Evolutionary conservation across 2,888 invertebrate genomes (phyloP).

Genomic region (Dermolepida albohirtum): DNA sequence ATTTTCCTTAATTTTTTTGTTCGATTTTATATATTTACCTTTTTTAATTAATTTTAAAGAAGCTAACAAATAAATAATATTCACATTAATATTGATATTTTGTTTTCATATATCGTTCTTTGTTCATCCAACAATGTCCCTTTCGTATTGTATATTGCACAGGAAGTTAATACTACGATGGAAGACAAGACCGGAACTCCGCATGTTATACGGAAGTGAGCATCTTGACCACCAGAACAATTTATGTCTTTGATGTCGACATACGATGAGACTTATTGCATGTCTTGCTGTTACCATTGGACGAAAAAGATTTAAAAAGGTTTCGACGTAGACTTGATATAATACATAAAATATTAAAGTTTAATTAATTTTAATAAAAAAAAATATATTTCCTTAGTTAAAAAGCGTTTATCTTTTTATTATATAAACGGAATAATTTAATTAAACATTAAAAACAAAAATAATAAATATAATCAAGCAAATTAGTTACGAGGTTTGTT

Average conservation of each 20-base stretch:
- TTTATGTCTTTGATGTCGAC: slow-evolving; percentile 50
- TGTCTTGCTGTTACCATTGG: slow-evolving; percentile 3
- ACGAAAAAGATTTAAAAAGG: slow-evolving; percentile 12
- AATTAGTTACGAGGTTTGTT: too few relatives aligned
- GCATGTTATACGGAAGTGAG: slow-evolving; percentile 48
- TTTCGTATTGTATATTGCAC: slow-evolving; percentile 27
- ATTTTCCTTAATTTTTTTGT: slow-evolving; percentile 17
- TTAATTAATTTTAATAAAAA: too few relatives aligned
- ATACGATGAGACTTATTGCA: slow-evolving; percentile 19
- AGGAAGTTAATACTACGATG: slow-evolving; percentile 46
- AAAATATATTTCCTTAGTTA: too few relatives aligned
- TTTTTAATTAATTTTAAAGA: slow-evolving; percentile 14
- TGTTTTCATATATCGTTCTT: slow-evolving; percentile 13
- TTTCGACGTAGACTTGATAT: not conserved
- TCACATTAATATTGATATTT: slow-evolving; percentile 13
- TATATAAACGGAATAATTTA: too few relatives aligned
- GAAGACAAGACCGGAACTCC: slow-evolving; percentile 42
- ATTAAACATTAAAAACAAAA: too few relatives aligned
- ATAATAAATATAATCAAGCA: too few relatives aligned
- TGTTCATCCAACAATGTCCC: slow-evolving; percentile 7
- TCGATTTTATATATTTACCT: slow-evolving; percentile 1
- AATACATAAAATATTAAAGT: too few relatives aligned
- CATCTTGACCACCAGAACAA: slow-evolving; percentile 50
- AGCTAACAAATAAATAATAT: slow-evolving; percentile 41
- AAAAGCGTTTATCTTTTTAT: too few relatives aligned